Percentiles rank a stretch among this genome's conserved stretches.
These are phyloP conservation scores for Fratercula arctica DNA, from an alignment of 2,797 vertebrate species.

Conservation along the genomic window DNA sequence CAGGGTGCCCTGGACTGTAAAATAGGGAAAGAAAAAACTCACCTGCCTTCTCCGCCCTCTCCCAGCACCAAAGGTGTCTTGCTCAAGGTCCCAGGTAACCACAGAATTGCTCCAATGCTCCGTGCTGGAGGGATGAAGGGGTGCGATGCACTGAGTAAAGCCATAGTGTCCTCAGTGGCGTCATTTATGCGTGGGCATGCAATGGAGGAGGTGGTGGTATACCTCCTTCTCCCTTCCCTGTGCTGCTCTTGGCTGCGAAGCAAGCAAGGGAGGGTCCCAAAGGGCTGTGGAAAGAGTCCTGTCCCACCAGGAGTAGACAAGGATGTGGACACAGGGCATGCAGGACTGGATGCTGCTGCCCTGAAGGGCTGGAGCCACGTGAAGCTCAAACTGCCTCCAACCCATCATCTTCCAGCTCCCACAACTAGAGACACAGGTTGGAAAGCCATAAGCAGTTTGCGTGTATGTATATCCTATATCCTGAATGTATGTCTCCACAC, in stretches of 20 bases:
- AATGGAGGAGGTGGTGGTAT: neutral
- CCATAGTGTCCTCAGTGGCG: neutral
- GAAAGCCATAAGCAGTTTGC: neutral
- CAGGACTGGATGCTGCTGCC: neutral
- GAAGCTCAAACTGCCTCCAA: neutral
- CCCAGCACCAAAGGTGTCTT: neutral
- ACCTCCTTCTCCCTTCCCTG: neutral
- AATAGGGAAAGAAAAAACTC: neutral
- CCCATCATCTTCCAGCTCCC: neutral
- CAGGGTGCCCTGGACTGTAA: neutral
- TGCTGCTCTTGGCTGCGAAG: accelerated
- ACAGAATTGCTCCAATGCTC: neutral
- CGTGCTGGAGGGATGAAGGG: neutral
- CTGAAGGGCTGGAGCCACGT: neutral
- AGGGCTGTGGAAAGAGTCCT: neutral
- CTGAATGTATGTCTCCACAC: neutral
- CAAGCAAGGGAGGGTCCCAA: neutral
- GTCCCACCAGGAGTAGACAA: neutral
- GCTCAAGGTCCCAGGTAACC: neutral
- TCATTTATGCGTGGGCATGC: neutral
- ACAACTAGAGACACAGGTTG: neutral
- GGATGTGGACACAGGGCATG: accelerated
- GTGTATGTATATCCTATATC: neutral
- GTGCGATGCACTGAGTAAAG: neutral
- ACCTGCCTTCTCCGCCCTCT: neutral